phyloP scores from a whole-genome alignment of 2,113 vertebrate genomes.

The Centropus unirufus region DNA sequence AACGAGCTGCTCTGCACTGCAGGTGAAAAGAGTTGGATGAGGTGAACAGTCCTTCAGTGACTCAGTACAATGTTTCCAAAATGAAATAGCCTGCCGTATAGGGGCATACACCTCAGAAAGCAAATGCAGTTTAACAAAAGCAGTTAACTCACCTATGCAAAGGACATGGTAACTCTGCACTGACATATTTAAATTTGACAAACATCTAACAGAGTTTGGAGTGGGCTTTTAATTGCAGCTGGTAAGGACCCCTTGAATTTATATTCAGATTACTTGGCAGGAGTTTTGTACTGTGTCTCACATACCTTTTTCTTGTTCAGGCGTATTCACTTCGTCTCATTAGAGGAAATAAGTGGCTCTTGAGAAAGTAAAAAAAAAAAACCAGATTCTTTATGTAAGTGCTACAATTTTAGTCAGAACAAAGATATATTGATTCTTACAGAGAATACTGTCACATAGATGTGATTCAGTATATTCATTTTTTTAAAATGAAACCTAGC shows the following conservation, averaged over 20 bases:
- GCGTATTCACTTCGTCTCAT: not conserved
- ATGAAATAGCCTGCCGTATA: not conserved
- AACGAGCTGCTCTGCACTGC: not conserved
- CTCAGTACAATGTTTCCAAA: not conserved
- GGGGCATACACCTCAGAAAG: not conserved
- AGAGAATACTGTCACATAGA: not conserved
- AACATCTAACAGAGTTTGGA: constrained; percentile 35
- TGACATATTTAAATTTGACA: constrained; percentile 53
- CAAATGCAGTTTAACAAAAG: not conserved
- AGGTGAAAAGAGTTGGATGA: not conserved
- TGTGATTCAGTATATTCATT: not conserved
- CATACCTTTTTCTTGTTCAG: not conserved
- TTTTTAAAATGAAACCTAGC: not conserved
- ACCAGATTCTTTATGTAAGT: not conserved
- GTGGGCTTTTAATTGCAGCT: constrained; percentile 54
- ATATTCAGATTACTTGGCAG: constrained; percentile 48
- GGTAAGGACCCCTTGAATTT: constrained; percentile 44
- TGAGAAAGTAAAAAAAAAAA: not conserved
- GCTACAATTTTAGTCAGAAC: not conserved
- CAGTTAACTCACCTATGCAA: not conserved
- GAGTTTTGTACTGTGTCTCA: not conserved
- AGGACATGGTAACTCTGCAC: not conserved
- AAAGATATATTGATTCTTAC: not conserved
- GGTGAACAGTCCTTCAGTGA: not conserved
- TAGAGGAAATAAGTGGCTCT: not conserved